Conservation (phyloP, 2,797 vertebrate species). For the Caiman crocodilus region DNA sequence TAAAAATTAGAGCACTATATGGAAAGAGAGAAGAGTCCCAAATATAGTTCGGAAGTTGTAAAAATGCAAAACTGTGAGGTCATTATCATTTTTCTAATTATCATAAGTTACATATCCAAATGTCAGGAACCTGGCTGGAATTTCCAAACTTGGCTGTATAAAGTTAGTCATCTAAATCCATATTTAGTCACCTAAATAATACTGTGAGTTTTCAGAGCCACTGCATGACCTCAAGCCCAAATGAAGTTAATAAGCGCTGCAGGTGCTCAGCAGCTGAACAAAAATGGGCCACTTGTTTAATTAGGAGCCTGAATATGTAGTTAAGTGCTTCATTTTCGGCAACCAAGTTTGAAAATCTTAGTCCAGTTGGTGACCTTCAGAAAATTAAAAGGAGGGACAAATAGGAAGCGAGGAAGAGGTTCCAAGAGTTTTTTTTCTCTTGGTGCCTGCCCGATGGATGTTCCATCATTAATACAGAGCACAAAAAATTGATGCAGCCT, state of each 20-base stretch:
- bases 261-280: background rate
- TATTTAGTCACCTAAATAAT: background rate
- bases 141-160: background rate
- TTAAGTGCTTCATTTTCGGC: background rate
- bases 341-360: background rate
- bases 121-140: fast-evolving
- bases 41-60: background rate
- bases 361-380: fast-evolving
- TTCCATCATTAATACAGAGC: background rate
- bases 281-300: background rate
- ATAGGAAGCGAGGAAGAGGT: background rate
- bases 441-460: background rate
- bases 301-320: fast-evolving
- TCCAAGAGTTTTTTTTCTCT: background rate
- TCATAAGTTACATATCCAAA: background rate
- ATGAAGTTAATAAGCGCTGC: fast-evolving
- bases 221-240: background rate
- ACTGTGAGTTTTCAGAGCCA: background rate
- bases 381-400: fast-evolving
- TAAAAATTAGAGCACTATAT: background rate
- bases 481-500: background rate
- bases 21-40: background rate
- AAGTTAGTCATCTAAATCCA: background rate
- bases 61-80: background rate
- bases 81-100: fast-evolving